Evolutionary conservation across 2,888 invertebrate species (phyloP).

Genomic region (Leistus spinibarbis): DNA sequence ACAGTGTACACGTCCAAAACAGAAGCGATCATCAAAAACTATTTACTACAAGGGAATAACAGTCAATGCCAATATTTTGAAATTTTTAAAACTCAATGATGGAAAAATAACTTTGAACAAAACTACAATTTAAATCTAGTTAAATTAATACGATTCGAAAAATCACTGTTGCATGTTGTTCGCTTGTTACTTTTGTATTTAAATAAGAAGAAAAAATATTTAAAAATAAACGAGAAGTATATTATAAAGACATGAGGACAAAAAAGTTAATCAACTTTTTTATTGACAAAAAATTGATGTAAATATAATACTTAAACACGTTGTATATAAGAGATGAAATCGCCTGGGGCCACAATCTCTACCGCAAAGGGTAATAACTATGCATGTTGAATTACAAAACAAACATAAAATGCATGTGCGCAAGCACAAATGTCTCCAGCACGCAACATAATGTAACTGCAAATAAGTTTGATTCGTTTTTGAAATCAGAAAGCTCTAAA

Average conservation of each 20-base stretch:
- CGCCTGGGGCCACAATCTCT: slow-evolving; percentile 2
- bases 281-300: slow-evolving; percentile 25
- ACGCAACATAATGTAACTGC: too few relatives aligned
- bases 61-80: not conserved
- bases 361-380: slow-evolving; percentile 4
- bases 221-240: slow-evolving; percentile 9
- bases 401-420: not conserved
- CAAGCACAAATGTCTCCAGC: too few relatives aligned
- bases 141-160: too few relatives aligned
- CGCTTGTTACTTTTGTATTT: not conserved
- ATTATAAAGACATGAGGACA: slow-evolving; percentile 14
- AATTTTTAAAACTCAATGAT: too few relatives aligned
- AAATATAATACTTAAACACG: slow-evolving; percentile 19
- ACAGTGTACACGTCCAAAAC: too few relatives aligned
- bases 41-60: not conserved
- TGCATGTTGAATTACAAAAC: not conserved
- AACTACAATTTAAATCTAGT: too few relatives aligned
- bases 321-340: not conserved
- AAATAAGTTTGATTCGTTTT: too few relatives aligned
- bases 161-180: not conserved
- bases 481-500: too few relatives aligned
- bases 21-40: not conserved
- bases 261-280: slow-evolving; percentile 28
- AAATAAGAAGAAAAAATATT: not conserved
- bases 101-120: too few relatives aligned